phyloP scores from a whole-genome alignment of 2,113 vertebrate genomes.

The Crotalus viridis region DNA sequence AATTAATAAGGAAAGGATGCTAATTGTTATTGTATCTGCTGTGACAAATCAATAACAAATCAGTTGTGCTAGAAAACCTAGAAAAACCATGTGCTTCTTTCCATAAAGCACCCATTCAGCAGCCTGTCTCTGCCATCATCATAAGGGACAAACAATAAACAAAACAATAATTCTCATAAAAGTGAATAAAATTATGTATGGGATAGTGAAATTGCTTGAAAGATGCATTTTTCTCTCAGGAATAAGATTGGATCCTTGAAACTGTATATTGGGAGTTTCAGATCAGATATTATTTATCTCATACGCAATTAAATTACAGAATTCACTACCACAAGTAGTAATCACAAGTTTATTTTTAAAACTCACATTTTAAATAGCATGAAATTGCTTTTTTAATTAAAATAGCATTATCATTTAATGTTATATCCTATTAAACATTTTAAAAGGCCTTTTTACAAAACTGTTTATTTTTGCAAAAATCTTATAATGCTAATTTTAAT shows the following conservation, averaged over 20 bases:
- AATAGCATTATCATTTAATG: neutral
- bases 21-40: neutral
- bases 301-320: neutral
- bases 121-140: neutral
- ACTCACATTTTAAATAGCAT: neutral
- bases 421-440: neutral
- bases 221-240: neutral
- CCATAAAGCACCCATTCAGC: neutral
- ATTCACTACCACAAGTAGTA: neutral
- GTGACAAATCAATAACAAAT: neutral
- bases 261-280: neutral
- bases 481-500: neutral
- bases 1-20: neutral
- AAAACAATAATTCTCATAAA: neutral
- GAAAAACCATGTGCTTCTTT: neutral
- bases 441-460: neutral
- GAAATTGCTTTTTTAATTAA: neutral
- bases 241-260: neutral
- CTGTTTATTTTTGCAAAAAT: neutral
- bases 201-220: neutral
- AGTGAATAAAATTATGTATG: neutral
- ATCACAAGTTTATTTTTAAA: neutral
- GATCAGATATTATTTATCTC: neutral
- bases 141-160: neutral
- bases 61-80: neutral